These are phyloP conservation scores for Laticauda laticaudata DNA, from an alignment of 2,113 vertebrate genomes.

Conservation along the genomic window DNA sequence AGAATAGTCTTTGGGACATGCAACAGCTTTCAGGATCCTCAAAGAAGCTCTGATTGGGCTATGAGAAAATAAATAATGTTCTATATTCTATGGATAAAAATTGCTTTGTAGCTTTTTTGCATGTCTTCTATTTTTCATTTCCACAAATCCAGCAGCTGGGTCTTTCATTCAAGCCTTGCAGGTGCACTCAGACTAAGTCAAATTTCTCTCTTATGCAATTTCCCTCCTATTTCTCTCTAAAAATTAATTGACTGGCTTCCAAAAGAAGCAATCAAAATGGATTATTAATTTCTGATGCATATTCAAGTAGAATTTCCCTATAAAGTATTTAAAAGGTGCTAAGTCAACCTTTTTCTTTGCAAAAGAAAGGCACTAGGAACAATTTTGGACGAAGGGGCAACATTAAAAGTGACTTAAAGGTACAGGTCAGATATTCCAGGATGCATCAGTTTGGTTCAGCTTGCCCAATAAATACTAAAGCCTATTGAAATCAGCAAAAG, in stretches of 20 bases:
- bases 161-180: conserved; percentile 55
- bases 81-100: conserved; percentile 4
- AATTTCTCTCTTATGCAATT: conserved; percentile 7
- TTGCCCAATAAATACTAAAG: background rate
- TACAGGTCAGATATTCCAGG: background rate
- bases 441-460: background rate
- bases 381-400: background rate
- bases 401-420: background rate
- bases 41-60: background rate
- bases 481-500: background rate
- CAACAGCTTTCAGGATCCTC: background rate
- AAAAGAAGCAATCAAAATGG: background rate
- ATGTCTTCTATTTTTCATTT: conserved; percentile 5
- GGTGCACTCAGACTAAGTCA: conserved; percentile 48
- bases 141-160: conserved; percentile 23
- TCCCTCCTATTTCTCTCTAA: background rate
- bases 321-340: background rate
- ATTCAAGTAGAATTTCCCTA: background rate
- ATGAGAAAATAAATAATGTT: background rate
- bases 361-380: background rate
- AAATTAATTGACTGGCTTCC: background rate
- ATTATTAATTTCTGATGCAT: background rate
- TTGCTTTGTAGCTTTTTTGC: conserved; percentile 23
- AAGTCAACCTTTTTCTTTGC: background rate
- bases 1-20: background rate